Conservation (phyloP, 2,888 invertebrate species). For the Drosophila merina region DNA sequence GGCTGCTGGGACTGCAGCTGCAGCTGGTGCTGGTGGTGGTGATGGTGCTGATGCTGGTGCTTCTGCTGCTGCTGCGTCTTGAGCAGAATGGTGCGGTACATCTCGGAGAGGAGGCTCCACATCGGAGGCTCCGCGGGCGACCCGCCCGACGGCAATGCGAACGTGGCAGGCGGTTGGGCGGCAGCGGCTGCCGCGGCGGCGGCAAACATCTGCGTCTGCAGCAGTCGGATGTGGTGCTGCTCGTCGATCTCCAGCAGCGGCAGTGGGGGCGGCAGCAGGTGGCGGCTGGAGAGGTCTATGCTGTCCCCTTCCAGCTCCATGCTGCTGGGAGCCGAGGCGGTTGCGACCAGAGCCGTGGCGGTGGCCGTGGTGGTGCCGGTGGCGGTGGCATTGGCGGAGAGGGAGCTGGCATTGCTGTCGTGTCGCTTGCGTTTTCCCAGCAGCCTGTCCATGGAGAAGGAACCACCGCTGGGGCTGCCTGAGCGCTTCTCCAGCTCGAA, state of each 20-base stretch:
- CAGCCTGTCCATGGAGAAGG: slow-evolving; percentile 79
- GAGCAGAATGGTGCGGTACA: slow-evolving; percentile 83
- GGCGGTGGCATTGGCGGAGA: slow-evolving; percentile 5
- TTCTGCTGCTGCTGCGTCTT: slow-evolving; percentile 64
- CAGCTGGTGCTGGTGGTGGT: slow-evolving; percentile 32
- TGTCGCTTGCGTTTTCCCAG: slow-evolving; percentile 77
- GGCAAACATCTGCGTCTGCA: slow-evolving; percentile 81
- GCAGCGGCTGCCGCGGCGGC: slow-evolving; percentile 81
- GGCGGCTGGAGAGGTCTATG: slow-evolving; percentile 43
- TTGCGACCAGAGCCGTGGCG: slow-evolving; percentile 15
- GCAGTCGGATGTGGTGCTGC: slow-evolving; percentile 74
- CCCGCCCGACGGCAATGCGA: slow-evolving; percentile 11
- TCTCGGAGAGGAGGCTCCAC: slow-evolving; percentile 83
- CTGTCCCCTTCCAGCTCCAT: slow-evolving; percentile 57
- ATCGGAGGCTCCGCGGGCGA: slow-evolving; percentile 60
- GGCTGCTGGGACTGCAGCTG: slow-evolving; percentile 36
- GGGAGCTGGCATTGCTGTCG: slow-evolving; percentile 49
- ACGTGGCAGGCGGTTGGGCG: slow-evolving; percentile 23
- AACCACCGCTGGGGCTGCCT: slow-evolving; percentile 61
- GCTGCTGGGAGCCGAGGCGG: slow-evolving; percentile 31
- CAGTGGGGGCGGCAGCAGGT: slow-evolving; percentile 6
- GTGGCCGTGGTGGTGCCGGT: slow-evolving; percentile 39
- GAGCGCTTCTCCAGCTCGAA: slow-evolving; percentile 40
- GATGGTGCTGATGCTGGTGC: slow-evolving; percentile 50
- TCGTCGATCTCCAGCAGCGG: slow-evolving; percentile 64